A percentile compares a stretch with the other conserved stretches of the same genome.
Evolutionary conservation across 2,113 vertebrate genomes (phyloP).

Genomic region (Nibea albiflora): DNA sequence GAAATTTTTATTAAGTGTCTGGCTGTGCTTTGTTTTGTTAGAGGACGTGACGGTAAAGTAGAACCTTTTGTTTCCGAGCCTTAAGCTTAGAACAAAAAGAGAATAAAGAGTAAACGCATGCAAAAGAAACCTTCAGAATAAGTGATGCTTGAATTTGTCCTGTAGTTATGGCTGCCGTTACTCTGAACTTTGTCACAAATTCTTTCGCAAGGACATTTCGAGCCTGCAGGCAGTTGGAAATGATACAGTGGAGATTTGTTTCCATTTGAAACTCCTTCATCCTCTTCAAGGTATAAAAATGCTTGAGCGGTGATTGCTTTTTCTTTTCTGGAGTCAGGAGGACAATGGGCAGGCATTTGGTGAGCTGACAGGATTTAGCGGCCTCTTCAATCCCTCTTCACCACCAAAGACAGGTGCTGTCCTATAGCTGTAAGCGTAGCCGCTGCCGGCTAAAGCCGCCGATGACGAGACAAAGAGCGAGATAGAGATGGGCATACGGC

Average conservation of each 20-base stretch:
- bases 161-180: not conserved
- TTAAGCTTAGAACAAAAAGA: not conserved
- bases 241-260: not conserved
- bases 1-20: not conserved
- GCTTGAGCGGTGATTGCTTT: constrained; percentile 34
- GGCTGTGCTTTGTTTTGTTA: not conserved
- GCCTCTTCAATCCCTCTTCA: constrained; percentile 54
- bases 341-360: constrained; percentile 49
- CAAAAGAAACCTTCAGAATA: not conserved
- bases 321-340: constrained; percentile 39
- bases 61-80: not conserved
- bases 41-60: not conserved
- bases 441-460: constrained; percentile 3
- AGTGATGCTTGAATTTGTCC: not conserved
- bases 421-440: constrained; percentile 9
- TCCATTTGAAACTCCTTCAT: not conserved
- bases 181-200: constrained; percentile 2
- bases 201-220: not conserved
- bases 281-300: constrained; percentile 39
- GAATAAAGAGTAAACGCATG: not conserved
- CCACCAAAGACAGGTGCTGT: constrained; percentile 72
- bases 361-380: constrained; percentile 28
- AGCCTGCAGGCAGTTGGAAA: not conserved
- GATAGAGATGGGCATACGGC: constrained; percentile 49
- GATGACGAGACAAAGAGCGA: constrained; percentile 29